These are phyloP conservation scores for Lasiommata megera DNA, from an alignment of 2,888 invertebrate species.

Conservation along the genomic window DNA sequence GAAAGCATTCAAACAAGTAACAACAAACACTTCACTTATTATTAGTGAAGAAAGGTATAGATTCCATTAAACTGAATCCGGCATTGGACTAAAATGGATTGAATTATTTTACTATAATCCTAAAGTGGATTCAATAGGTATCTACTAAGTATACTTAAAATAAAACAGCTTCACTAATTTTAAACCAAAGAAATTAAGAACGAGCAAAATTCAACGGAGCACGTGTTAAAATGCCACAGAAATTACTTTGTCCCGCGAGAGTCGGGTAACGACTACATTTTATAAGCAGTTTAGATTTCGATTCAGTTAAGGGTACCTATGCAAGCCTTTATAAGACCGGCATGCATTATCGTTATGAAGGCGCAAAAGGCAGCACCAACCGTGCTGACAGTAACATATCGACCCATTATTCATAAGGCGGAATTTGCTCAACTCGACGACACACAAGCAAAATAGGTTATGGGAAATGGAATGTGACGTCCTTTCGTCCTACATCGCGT, in stretches of 20 bases:
- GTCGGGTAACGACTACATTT: background rate
- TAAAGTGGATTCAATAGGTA: no score
- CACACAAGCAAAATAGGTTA: constrained; percentile 37
- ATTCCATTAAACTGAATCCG: no score
- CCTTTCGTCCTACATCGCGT: constrained; percentile 36
- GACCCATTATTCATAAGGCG: constrained; percentile 50
- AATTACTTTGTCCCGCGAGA: background rate
- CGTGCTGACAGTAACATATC: constrained; percentile 62
- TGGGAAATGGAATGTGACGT: constrained; percentile 52
- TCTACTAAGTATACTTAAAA: no score
- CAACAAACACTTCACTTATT: no score
- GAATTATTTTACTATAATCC: no score
- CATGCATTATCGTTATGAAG: background rate
- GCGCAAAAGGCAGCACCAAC: background rate
- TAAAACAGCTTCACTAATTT: no score
- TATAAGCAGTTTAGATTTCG: background rate
- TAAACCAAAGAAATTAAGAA: no score
- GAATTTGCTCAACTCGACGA: constrained; percentile 40
- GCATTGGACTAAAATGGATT: no score
- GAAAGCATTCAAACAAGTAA: no score
- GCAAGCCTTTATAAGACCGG: background rate
- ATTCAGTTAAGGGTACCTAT: background rate
- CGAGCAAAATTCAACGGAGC: background rate
- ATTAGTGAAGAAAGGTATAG: no score
- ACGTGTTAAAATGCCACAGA: background rate